Evolutionary conservation across 2,797 vertebrate species (phyloP), one percentile per base, ranked within the genome.

Genomic region (Danio tinwini): DNA sequence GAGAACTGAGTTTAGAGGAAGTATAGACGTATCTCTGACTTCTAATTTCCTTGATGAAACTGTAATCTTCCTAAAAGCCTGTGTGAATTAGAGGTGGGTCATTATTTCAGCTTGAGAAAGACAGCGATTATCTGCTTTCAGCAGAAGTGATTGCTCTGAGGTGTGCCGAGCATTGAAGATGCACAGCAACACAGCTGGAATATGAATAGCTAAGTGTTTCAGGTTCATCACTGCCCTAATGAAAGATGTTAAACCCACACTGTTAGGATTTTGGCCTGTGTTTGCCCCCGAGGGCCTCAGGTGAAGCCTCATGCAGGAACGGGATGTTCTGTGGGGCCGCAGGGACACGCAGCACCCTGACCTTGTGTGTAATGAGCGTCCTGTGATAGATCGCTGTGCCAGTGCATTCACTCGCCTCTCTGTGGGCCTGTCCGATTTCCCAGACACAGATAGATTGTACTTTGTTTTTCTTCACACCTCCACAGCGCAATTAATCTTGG

Each of bases 371-470:
- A 90, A 88, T 89, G 89, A 87, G 85, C 29, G 21, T 86, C 77
- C 77, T 63, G 86, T 93, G 93, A 94, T 93, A 87, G 89, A 94
- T 94, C 89, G 85, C 59, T 13, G 69, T 90, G 90, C 91, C 89
- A 86, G 72, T 74, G 83, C 29, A 61, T 85, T 89, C 88, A 85
- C 88, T 86, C 67, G 85, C 89, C 84, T 90, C 74, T 59, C 89
- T 67, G 62, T 77, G 83, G 88, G 83, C 82, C 86, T 89, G 91
- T 92, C 92, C 91, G 87, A 89, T 90, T 79, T 87, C 85, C 87
- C 86, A 88, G 91, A 92, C 90, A 37, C 90, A 91, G 93, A 94
- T 92, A 88, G 89, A 94, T 93, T 78, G 87, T 89, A 85, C 91
- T 91, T 92, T 93, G 90, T 93, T 91, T 91, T 83, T 81, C 72